Conservation (phyloP, 2,797 vertebrate genomes). For the Muscicapa striata region DNA sequence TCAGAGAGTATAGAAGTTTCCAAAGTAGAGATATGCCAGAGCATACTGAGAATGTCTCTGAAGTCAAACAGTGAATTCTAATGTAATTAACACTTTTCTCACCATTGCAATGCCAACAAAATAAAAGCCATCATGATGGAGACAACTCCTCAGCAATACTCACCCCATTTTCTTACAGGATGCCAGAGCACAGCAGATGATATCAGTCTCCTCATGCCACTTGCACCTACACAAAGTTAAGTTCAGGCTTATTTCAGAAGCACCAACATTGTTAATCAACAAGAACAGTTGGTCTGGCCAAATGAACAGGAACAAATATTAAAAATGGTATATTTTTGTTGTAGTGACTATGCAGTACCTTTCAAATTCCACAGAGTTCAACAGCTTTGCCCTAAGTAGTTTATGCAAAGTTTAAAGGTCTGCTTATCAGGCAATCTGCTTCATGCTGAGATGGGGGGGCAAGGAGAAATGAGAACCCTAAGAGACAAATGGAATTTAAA, state of each 20-base stretch:
- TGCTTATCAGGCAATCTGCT: background rate
- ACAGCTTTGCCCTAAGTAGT: background rate
- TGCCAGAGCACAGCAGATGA: conserved; percentile 77
- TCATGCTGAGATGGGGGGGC: background rate
- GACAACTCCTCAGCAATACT: conserved; percentile 49
- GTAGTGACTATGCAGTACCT: background rate
- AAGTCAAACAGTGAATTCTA: background rate
- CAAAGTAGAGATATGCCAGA: background rate
- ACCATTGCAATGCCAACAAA: background rate
- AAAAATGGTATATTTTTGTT: background rate
- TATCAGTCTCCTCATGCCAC: conserved; percentile 83
- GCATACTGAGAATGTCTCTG: background rate
- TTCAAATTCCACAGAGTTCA: background rate
- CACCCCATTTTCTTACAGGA: conserved; percentile 81
- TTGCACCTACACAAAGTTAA: conserved; percentile 72
- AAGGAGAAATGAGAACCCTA: background rate
- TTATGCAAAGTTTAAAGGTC: background rate
- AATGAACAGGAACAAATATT: background rate
- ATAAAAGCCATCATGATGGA: background rate
- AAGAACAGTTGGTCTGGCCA: background rate
- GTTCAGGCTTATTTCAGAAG: background rate
- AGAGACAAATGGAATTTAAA: background rate
- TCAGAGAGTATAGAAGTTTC: background rate
- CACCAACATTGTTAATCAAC: background rate
- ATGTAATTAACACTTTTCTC: background rate